A percentile compares a stretch with the other conserved stretches of the same genome.
phyloP scores from a whole-genome alignment of 2,113 vertebrate species.

The Anseranas semipalmata region DNA sequence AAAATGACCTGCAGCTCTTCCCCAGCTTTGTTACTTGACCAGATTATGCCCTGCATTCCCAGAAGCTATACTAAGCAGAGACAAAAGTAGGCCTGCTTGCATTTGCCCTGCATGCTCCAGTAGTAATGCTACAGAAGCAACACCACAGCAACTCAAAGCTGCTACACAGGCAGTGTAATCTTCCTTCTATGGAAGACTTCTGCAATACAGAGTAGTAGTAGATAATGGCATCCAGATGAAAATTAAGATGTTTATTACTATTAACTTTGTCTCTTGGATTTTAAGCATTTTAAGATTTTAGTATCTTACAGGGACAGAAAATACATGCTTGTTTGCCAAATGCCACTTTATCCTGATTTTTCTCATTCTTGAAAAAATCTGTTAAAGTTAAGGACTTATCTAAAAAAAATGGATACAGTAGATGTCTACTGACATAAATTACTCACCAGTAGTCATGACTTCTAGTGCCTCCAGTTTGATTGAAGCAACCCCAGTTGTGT shows the following conservation, averaged over 20 bases:
- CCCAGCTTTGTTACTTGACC: background rate
- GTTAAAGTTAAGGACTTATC: background rate
- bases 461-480: background rate
- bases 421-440: background rate
- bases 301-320: background rate
- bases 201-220: background rate
- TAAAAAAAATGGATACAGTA: background rate
- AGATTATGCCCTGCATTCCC: background rate
- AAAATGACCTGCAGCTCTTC: background rate
- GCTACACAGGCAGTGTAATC: background rate
- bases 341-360: background rate
- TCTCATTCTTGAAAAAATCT: background rate
- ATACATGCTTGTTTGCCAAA: background rate
- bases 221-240: background rate
- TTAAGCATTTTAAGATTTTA: no score
- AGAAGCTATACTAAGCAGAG: background rate
- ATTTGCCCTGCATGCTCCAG: background rate
- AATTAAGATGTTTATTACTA: background rate
- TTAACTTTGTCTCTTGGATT: background rate
- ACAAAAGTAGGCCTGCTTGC: background rate
- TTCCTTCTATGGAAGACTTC: background rate
- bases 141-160: background rate
- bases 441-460: background rate
- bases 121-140: background rate
- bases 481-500: background rate